These are phyloP conservation scores for Tetragonula clypearis DNA, from an alignment of 1,140 invertebrate genomes.

Conservation along the genomic window DNA sequence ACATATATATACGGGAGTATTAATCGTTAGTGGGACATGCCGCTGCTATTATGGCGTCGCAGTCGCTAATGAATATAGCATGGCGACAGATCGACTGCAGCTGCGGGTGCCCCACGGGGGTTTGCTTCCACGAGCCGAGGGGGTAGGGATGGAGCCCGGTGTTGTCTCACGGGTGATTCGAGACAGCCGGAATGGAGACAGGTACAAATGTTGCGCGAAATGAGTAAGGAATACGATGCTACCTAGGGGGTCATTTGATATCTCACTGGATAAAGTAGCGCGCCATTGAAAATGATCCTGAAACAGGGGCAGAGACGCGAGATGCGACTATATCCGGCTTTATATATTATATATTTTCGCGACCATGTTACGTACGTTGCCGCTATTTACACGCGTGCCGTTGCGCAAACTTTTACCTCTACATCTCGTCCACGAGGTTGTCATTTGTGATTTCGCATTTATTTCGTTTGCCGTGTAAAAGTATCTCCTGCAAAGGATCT, in stretches of 20 bases:
- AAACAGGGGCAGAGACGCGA: conserved; percentile 50
- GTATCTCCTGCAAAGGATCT: neutral
- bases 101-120: neutral
- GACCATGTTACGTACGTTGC: neutral
- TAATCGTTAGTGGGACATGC: neutral
- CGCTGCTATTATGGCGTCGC: neutral
- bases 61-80: conserved; percentile 14
- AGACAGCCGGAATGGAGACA: conserved; percentile 66
- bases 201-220: conserved; percentile 73
- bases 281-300: conserved; percentile 40
- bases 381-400: neutral
- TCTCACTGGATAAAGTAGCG: conserved; percentile 62
- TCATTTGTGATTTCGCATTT: no score
- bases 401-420: neutral
- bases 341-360: neutral
- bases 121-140: neutral
- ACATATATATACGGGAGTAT: neutral
- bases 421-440: neutral
- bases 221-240: conserved; percentile 70
- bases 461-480: neutral
- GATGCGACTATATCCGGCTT: conserved; percentile 31
- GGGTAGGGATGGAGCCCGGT: neutral
- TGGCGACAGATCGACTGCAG: neutral
- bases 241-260: conserved; percentile 77
- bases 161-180: conserved; percentile 27